Conservation (phyloP, 2,797 vertebrate genomes). For the Cygnus olor region DNA sequence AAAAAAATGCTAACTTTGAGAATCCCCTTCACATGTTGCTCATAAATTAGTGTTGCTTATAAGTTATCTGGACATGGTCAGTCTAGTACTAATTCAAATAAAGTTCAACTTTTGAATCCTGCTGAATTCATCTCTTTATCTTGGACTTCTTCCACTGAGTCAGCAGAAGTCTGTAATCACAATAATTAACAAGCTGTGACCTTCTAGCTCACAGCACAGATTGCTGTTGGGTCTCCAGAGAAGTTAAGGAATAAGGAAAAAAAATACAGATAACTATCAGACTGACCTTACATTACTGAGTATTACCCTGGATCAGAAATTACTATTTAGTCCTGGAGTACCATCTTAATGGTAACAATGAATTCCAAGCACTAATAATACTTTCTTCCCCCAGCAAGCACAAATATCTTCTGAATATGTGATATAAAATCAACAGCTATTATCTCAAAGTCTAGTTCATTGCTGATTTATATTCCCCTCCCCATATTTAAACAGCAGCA, state of each 20-base stretch:
- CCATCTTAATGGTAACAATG: neutral
- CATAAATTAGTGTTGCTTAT: fast-evolving
- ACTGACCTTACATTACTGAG: neutral
- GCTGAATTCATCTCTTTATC: constrained; percentile 3
- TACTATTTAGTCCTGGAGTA: neutral
- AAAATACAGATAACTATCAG: neutral
- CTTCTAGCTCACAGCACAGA: neutral
- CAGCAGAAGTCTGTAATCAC: neutral
- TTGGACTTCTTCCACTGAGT: neutral
- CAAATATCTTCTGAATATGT: neutral
- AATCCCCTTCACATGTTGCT: neutral
- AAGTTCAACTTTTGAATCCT: constrained; percentile 11
- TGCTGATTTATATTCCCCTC: neutral
- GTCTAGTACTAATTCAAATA: neutral
- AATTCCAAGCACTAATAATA: neutral
- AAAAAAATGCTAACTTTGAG: neutral
- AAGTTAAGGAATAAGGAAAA: neutral
- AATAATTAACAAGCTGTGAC: constrained; percentile 31
- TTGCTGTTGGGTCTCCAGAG: neutral
- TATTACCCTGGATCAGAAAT: neutral
- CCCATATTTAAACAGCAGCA: neutral
- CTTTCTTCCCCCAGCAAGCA: neutral
- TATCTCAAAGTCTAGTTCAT: neutral
- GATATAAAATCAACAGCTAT: neutral
- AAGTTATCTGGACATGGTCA: neutral